phyloP scores from a whole-genome alignment of 2,113 vertebrate genomes.

The Chrysemys picta region DNA sequence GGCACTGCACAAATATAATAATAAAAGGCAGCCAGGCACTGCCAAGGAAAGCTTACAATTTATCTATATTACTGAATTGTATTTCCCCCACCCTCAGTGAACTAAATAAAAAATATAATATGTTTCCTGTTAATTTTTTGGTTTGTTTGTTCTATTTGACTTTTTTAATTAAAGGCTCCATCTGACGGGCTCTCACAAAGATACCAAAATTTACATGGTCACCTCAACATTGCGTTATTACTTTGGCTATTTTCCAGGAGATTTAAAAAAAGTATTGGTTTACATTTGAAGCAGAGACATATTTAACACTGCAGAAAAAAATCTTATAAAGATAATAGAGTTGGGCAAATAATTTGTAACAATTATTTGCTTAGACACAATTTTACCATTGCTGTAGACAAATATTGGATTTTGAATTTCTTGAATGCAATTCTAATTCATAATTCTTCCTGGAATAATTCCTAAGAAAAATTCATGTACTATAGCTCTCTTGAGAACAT shows the following conservation, averaged over 20 bases:
- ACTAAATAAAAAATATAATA: neutral
- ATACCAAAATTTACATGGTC: neutral
- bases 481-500: neutral
- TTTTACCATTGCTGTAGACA: constrained; percentile 22
- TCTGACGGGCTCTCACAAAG: neutral
- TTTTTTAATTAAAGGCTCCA: neutral
- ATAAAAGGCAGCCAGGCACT: neutral
- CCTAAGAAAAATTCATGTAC: neutral
- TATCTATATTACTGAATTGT: neutral
- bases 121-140: neutral
- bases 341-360: constrained; percentile 17
- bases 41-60: neutral
- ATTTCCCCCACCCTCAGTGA: neutral
- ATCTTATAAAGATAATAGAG: neutral
- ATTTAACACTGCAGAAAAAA: neutral
- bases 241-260: constrained; percentile 25
- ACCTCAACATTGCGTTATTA: neutral
- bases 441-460: constrained; percentile 27
- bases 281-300: neutral
- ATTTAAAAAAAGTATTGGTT: constrained; percentile 41
- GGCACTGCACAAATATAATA: neutral
- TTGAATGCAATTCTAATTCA: neutral
- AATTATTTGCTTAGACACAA: constrained; percentile 34
- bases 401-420: constrained; percentile 41
- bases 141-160: neutral